Evolutionary conservation across 2,113 vertebrate species (phyloP).

Genomic region (Cyanoderma ruficeps): DNA sequence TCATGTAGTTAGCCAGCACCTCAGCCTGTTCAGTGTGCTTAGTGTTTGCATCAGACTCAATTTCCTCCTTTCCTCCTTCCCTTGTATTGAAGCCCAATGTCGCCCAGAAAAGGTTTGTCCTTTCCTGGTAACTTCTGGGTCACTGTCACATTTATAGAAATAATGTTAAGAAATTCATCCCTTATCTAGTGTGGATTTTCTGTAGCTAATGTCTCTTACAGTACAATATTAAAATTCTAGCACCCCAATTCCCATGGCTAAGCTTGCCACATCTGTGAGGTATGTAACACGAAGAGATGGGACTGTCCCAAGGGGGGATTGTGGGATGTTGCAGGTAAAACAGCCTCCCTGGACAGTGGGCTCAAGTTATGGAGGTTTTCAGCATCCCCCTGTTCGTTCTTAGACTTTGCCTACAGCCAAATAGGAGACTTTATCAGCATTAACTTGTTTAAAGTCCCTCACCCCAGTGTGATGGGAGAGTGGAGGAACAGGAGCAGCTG

Average conservation of each 20-base stretch:
- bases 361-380: background rate
- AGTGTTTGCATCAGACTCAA: background rate
- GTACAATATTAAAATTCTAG: background rate
- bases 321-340: rapidly evolving
- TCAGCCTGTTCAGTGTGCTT: background rate
- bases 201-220: background rate
- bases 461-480: rapidly evolving
- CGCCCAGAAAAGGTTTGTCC: background rate
- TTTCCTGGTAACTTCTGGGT: background rate
- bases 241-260: background rate
- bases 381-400: rapidly evolving
- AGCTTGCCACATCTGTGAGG: background rate
- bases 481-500: background rate
- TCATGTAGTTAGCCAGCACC: background rate
- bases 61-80: background rate
- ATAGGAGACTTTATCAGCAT: background rate
- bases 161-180: background rate
- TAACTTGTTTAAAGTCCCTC: too few species aligned
- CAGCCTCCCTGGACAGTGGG: rapidly evolving
- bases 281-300: too few species aligned
- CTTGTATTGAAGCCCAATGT: background rate
- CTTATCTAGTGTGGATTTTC: background rate
- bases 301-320: background rate
- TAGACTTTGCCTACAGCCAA: background rate
- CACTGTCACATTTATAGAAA: background rate